Base-by-base conservation (phyloP, 2,888 invertebrate genomes). In the Mantis religiosa region DNA sequence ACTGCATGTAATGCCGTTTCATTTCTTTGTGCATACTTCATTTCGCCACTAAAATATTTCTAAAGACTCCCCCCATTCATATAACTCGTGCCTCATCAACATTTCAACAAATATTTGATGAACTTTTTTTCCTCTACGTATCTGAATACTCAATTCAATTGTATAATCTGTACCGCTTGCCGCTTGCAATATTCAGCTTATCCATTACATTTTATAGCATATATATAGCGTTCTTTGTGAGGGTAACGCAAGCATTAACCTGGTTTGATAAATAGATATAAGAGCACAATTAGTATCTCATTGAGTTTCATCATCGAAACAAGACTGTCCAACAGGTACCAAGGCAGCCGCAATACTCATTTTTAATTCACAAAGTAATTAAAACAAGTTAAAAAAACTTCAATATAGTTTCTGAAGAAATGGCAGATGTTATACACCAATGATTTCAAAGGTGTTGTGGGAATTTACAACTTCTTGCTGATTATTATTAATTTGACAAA, bases 11-110 rank as follows among this genome's bases (percentile, higher is more conserved):
- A 87, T 89, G 90, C 90, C 90, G 88, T 88, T 90, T 89, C 89
- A 89, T 90, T 89, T 90, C 90, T 90, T 90, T 90, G 90, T 90
- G 90, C 89, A 90, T 90, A 90, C 90, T 90, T 90, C 89, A 90
- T 90, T 87, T 89, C 28, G 54, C 86, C 90, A 85, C 89, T 90
- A 84, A 90, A 90, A 90, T 90, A 90, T 90, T 90, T 84, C 88
- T 89, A 88, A 84, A 47, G 83, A 83, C 34, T 34, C 27, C 41
- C 41, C 82, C 87, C 81, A 82, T 87, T 71, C 54, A 71, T 87
- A 87, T 82, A 82, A n/a, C 87, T n/a, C 81, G 82, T 25, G 30
- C 82, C n/a, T 87, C 87, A 87, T 87, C 71, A 89, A 88, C 88
- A 84, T 83, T 87, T 89, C 89, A 89, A 88, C 88, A 89, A 89